Conservation (phyloP, 2,888 invertebrate species). For the Lycia hirtaria region DNA sequence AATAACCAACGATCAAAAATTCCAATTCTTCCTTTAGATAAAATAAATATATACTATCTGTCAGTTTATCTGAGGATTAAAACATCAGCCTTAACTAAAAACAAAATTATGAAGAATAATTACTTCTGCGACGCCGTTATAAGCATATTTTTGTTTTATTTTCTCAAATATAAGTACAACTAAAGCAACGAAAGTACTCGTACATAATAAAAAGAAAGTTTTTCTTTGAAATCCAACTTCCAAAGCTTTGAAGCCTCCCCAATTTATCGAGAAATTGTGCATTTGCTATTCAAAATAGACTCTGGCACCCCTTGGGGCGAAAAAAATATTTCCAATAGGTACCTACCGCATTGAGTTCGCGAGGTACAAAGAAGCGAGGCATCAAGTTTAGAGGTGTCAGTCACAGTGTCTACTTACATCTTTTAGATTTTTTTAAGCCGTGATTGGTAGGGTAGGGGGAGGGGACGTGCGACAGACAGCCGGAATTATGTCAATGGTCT, state of each 20-base stretch:
- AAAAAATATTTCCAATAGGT: conserved; percentile 57
- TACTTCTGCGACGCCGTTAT: no score
- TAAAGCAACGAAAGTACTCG: neutral
- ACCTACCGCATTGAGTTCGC: conserved; percentile 59
- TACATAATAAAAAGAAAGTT: conserved; percentile 8
- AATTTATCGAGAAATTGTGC: conserved; percentile 36
- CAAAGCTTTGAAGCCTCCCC: conserved; percentile 27
- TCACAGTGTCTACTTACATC: conserved; percentile 47
- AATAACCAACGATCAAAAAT: no score
- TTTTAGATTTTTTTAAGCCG: conserved; percentile 28
- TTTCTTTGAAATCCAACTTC: conserved; percentile 22
- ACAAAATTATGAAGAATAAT: no score
- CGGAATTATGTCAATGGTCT: conserved; percentile 2
- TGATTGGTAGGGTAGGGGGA: conserved; percentile 33
- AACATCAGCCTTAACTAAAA: no score
- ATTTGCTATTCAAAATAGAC: conserved; percentile 40
- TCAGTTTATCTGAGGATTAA: no score
- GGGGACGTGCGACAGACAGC: conserved; percentile 32
- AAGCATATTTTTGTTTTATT: no score
- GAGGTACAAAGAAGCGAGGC: conserved; percentile 54
- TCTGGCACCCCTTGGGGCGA: conserved; percentile 43
- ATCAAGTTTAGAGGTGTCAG: conserved; percentile 64
- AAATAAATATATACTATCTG: no score
- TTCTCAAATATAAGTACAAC: no score
- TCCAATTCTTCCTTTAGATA: no score